A percentile compares a stretch with the other conserved stretches of the same genome.
Conservation (phyloP, 2,113 vertebrate genomes). For the Mesitornis unicolor region DNA sequence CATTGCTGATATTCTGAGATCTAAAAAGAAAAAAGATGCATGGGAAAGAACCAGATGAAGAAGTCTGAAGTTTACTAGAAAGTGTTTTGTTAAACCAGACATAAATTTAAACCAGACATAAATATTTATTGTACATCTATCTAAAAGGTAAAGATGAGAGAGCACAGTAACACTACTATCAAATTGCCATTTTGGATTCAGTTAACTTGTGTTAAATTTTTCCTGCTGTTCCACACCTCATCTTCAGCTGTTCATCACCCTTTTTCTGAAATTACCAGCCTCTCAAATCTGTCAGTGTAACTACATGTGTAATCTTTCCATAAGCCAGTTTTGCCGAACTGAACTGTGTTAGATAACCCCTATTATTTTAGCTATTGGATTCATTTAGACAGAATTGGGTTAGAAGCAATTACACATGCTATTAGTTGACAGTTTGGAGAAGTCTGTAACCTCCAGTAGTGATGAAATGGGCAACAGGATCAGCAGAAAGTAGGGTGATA, state of each 20-base stretch:
- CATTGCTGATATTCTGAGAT: background rate
- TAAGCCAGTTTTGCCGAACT: background rate
- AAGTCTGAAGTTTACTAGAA: background rate
- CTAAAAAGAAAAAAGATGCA: background rate
- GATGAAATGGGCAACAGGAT: background rate
- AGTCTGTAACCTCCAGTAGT: background rate
- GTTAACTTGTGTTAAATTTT: background rate
- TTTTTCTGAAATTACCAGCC: background rate
- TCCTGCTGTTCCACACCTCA: background rate
- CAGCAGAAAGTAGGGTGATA: background rate
- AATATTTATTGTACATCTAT: background rate
- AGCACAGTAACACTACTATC: background rate
- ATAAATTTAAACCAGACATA: background rate
- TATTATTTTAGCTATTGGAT: background rate
- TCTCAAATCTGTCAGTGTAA: background rate
- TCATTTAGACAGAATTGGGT: background rate
- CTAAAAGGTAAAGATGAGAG: background rate
- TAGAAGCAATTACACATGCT: background rate
- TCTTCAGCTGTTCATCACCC: background rate
- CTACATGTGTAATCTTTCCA: background rate
- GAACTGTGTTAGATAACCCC: background rate
- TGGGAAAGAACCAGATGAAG: background rate
- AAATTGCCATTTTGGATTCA: background rate
- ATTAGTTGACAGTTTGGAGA: background rate
- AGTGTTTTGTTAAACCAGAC: background rate